Evolutionary conservation across 2,113 vertebrate genomes (phyloP).

Genomic region (Neogobius melanostomus): DNA sequence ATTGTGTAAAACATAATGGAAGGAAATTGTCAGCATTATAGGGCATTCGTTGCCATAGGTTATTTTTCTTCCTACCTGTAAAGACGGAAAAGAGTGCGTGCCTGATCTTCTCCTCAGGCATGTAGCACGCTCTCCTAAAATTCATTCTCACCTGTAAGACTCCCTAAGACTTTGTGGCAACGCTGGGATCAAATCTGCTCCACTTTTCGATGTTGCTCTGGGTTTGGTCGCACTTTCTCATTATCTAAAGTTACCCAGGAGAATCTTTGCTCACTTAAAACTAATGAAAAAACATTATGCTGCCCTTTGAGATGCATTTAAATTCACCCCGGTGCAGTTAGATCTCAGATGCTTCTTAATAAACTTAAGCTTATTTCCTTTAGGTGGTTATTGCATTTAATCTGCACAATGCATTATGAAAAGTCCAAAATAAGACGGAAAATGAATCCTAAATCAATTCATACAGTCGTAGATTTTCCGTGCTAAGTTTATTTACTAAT

Average conservation of each 20-base stretch:
- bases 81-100: background rate
- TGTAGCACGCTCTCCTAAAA: background rate
- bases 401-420: background rate
- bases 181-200: background rate
- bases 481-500: background rate
- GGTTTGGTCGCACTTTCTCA: slow-evolving; percentile 7
- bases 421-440: background rate
- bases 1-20: too few relatives aligned
- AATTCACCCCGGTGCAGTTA: slow-evolving; percentile 24
- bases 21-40: background rate
- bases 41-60: background rate
- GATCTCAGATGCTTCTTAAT: slow-evolving; percentile 14
- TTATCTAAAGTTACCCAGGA: slow-evolving; percentile 1
- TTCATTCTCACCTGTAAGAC: slow-evolving; percentile 16
- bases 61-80: slow-evolving; percentile 29
- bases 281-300: slow-evolving; percentile 32
- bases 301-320: slow-evolving; percentile 31
- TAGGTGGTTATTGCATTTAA: slow-evolving; percentile 1
- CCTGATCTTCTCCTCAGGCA: background rate
- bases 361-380: slow-evolving; percentile 11
- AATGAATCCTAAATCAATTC: background rate
- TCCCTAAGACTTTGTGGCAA: slow-evolving; percentile 14
- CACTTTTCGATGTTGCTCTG: slow-evolving; percentile 10
- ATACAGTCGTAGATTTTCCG: background rate
- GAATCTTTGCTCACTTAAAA: slow-evolving; percentile 22